A percentile compares a stretch with the other conserved stretches of the same genome.
These are phyloP conservation scores for Graphium colonna DNA, from an alignment of 2,888 invertebrate genomes.

Conservation along the genomic window DNA sequence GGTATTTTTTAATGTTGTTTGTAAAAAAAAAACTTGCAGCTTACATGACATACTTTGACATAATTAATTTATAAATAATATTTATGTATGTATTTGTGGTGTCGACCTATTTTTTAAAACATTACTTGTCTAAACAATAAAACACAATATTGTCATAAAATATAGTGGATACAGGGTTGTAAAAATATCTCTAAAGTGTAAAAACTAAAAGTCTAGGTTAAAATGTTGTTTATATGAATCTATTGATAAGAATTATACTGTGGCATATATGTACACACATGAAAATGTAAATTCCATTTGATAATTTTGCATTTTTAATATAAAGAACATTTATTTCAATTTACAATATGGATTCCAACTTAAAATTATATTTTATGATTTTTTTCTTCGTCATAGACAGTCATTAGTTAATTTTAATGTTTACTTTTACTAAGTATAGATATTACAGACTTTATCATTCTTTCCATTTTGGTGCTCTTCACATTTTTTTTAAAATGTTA, in stretches of 20 bases:
- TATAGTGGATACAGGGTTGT: conserved; percentile 80
- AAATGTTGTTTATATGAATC: conserved; percentile 74
- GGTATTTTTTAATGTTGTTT: conserved; percentile 8
- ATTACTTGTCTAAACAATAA: conserved; percentile 52
- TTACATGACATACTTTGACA: conserved; percentile 32
- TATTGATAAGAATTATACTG: conserved; percentile 68
- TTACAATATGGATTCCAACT: conserved; percentile 30
- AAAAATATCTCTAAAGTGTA: conserved; percentile 77
- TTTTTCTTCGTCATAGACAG: conserved; percentile 1
- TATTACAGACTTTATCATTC: background rate
- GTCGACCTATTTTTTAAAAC: conserved; percentile 35
- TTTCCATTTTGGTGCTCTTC: conserved; percentile 13
- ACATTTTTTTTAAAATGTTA: background rate
- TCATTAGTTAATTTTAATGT: conserved; percentile 5
- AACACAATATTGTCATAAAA: conserved; percentile 64
- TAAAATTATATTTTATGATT: conserved; percentile 16
- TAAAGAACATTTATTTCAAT: conserved; percentile 21
- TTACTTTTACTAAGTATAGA: background rate
- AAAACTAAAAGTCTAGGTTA: conserved; percentile 63
- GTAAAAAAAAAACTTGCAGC: conserved; percentile 24
- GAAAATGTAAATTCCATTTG: conserved; percentile 53
- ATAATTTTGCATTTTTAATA: conserved; percentile 60
- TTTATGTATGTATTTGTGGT: conserved; percentile 27
- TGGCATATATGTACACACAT: conserved; percentile 64
- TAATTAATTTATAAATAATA: conserved; percentile 6